These are phyloP conservation scores for Tylochromis polylepis DNA, from an alignment of 2,113 vertebrate genomes.

Conservation along the genomic window DNA sequence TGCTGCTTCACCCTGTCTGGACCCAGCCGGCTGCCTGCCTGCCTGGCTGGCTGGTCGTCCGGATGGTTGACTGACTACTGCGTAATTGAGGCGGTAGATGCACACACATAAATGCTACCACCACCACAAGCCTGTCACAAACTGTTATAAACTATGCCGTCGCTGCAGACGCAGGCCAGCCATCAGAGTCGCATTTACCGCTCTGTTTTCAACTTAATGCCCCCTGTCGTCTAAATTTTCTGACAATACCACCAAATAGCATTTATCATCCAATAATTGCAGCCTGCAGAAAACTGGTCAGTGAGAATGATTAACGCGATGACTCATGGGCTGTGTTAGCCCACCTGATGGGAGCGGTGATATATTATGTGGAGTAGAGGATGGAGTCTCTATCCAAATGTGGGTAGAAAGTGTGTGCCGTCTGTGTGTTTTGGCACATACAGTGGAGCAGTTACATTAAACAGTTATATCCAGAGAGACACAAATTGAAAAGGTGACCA, in stretches of 20 bases:
- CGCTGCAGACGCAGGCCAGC: neutral
- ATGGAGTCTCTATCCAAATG: neutral
- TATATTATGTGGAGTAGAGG: neutral
- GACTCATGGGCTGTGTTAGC: neutral
- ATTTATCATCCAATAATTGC: slow-evolving; percentile 32
- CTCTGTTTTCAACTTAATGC: neutral
- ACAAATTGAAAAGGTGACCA: neutral
- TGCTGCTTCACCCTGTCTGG: slow-evolving; percentile 44
- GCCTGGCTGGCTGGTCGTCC: neutral
- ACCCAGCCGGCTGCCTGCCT: slow-evolving; percentile 2
- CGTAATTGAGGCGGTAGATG: slow-evolving; percentile 13
- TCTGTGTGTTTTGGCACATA: neutral
- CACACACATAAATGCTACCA: neutral
- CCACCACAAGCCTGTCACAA: slow-evolving; percentile 26
- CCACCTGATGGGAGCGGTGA: neutral
- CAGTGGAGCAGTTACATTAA: neutral
- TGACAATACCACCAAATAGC: neutral
- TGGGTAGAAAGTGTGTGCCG: neutral
- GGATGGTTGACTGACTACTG: slow-evolving; percentile 23
- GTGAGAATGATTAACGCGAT: neutral
- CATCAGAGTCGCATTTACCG: neutral
- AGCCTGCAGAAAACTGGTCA: slow-evolving; percentile 6
- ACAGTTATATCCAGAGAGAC: neutral
- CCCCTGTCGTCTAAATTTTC: slow-evolving; percentile 6
- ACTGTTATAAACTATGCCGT: slow-evolving; percentile 5